Conservation (phyloP, 2,797 vertebrate genomes). For the Lepilemur septentrionalis region DNA sequence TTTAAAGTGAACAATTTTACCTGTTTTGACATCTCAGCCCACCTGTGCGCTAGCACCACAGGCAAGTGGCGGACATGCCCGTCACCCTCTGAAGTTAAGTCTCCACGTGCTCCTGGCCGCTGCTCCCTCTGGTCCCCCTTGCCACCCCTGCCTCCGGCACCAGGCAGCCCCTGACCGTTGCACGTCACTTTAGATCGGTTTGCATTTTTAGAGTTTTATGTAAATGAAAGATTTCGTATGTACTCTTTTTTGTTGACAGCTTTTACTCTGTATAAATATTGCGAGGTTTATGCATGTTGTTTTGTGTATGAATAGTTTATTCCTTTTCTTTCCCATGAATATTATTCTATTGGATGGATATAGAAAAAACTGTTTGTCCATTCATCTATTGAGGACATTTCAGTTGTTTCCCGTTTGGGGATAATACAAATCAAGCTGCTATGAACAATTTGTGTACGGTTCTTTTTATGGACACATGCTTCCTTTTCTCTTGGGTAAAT, state of each 20-base stretch:
- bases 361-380: neutral
- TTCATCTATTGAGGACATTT: neutral
- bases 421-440: neutral
- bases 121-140: too few species aligned
- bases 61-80: rapidly evolving
- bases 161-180: too few species aligned
- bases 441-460: neutral
- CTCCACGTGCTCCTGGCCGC: rapidly evolving
- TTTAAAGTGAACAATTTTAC: too few species aligned
- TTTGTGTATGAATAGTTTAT: neutral
- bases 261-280: neutral
- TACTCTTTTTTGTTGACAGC: neutral
- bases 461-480: neutral
- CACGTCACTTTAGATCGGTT: neutral
- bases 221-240: neutral
- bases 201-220: neutral
- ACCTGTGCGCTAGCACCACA: neutral
- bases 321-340: neutral
- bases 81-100: too few species aligned
- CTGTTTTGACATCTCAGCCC: neutral
- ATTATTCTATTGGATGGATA: neutral
- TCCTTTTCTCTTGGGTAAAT: neutral
- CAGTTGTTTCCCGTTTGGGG: neutral
- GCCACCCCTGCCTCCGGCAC: too few species aligned
- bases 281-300: neutral